Percentiles rank a stretch among this genome's conserved stretches.
Evolutionary conservation across 2,888 invertebrate genomes (phyloP).

Genomic region (Odontocolon sp.): DNA sequence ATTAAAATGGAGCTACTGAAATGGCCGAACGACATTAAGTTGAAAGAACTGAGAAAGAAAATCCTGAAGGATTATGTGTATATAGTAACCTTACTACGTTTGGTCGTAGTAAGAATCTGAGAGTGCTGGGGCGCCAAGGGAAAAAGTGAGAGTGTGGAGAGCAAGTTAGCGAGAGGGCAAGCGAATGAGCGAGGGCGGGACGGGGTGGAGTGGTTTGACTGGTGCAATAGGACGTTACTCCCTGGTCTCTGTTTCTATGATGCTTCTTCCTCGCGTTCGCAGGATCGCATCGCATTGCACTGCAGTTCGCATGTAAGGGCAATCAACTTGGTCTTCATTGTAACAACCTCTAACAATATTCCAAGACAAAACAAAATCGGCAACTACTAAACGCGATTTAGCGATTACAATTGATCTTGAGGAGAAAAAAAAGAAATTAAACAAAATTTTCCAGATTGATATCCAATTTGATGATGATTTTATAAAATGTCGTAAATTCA

Average conservation of each 20-base stretch:
- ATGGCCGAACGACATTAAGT: too few relatives aligned
- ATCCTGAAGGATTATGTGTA: too few relatives aligned
- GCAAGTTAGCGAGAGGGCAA: conserved; percentile 33
- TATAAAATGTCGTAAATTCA: too few relatives aligned
- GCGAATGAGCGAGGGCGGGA: conserved; percentile 54
- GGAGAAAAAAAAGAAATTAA: too few relatives aligned
- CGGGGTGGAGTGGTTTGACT: conserved; percentile 71
- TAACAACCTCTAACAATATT: too few relatives aligned
- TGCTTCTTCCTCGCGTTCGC: conserved; percentile 35
- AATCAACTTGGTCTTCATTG: background rate
- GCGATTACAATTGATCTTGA: too few relatives aligned
- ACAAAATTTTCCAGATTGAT: background rate
- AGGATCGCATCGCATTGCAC: conserved; percentile 29
- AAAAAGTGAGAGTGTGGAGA: conserved; percentile 37
- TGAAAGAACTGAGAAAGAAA: too few relatives aligned
- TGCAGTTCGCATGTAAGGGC: conserved; percentile 17
- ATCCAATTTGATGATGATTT: too few relatives aligned
- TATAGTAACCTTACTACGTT: too few relatives aligned
- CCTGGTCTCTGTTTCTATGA: conserved; percentile 58
- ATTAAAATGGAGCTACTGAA: too few relatives aligned
- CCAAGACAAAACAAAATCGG: too few relatives aligned
- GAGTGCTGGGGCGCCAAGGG: conserved; percentile 21
- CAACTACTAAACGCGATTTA: too few relatives aligned
- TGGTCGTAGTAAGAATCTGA: conserved; percentile 9
- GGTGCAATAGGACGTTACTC: conserved; percentile 76